These are phyloP conservation scores for Pogonognathellus flavescens DNA, from an alignment of 1,140 invertebrate genomes.

Conservation along the genomic window DNA sequence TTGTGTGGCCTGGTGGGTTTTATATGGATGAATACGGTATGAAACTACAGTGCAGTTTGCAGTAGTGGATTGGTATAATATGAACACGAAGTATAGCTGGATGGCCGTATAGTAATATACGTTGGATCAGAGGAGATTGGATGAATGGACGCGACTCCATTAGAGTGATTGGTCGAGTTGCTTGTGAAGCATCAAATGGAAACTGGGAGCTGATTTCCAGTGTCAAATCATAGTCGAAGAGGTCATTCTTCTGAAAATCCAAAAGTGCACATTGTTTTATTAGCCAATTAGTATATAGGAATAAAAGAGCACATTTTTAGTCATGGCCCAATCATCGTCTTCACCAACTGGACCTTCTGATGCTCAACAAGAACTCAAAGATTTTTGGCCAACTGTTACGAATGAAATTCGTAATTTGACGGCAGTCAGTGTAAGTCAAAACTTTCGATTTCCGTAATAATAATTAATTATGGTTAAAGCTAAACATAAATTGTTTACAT, in stretches of 20 bases:
- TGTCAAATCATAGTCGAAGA: slow-evolving; percentile 61
- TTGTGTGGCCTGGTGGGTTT: too few relatives aligned
- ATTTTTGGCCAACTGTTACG: slow-evolving; percentile 84
- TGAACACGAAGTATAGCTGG: not conserved
- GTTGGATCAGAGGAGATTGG: slow-evolving; percentile 55
- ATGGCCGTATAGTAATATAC: not conserved
- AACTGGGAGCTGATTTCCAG: slow-evolving; percentile 28
- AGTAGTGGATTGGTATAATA: not conserved
- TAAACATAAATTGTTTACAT: too few relatives aligned
- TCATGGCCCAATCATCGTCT: slow-evolving; percentile 42
- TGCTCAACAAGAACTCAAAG: slow-evolving; percentile 65
- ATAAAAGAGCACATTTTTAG: slow-evolving; percentile 48
- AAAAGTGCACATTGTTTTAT: slow-evolving; percentile 43
- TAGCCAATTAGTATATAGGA: slow-evolving; percentile 29
- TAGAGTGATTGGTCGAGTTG: slow-evolving; percentile 58
- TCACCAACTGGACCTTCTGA: slow-evolving; percentile 55
- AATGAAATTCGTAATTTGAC: slow-evolving; percentile 83
- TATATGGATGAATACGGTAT: too few relatives aligned
- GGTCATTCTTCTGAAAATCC: slow-evolving; percentile 57
- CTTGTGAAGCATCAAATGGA: slow-evolving; percentile 44
- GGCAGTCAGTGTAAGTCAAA: slow-evolving; percentile 71
- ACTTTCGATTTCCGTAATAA: too few relatives aligned
- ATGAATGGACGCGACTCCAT: slow-evolving; percentile 57
- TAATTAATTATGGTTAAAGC: too few relatives aligned
- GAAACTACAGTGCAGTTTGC: not conserved